Base-by-base conservation (phyloP, 1,140 invertebrate species). In the Drosophila persimilis region DNA sequence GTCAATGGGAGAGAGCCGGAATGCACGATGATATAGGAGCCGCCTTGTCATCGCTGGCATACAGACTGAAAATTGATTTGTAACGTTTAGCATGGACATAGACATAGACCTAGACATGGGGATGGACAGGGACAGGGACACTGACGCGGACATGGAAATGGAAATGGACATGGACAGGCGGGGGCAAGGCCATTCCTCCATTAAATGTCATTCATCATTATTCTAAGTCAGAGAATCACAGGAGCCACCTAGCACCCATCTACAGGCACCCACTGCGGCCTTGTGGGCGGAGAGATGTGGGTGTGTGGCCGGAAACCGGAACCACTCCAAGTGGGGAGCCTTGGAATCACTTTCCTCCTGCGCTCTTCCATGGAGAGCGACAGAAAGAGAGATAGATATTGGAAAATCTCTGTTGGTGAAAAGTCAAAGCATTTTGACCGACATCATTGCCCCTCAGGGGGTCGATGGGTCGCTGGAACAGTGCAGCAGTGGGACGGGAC, bases 171-270 rank as follows among this genome's bases (percentile, higher is more conserved):
- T 3, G 29, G 24, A 26, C 24, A 5, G 3, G 31, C 24, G 22
- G 17, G 35, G 59, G 52, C 59, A 29, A 67, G 22, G 66, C 63
- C 46, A 60, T 61, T 47, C 56, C 64, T 59, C 77, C 67, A 86
- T 86, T 75, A 81, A 81, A 86, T 88, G 83, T 88, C 83, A 86
- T 86, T 86, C 83, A 86, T 86, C 83, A 86, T 86, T 86, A 86
- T 86, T 83, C 83, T 79, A 86, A 85, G 81, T 85, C 81, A 84
- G 45, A 35, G 55, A 20, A 9, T 22, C 22, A 15, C 24, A 45
- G 45, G 15, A 35, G 9, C n/a, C 39, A 7, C 20, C 15, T 22
- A 29, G 9, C 17, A 29, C 22, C 24, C 24, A 26, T 26, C 24
- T 26, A 26, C 3, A 4, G 5, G 24, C 9, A 20, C 29, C 56